Conservation (phyloP, 2,797 vertebrate genomes). For the Cheirogaleus major region DNA sequence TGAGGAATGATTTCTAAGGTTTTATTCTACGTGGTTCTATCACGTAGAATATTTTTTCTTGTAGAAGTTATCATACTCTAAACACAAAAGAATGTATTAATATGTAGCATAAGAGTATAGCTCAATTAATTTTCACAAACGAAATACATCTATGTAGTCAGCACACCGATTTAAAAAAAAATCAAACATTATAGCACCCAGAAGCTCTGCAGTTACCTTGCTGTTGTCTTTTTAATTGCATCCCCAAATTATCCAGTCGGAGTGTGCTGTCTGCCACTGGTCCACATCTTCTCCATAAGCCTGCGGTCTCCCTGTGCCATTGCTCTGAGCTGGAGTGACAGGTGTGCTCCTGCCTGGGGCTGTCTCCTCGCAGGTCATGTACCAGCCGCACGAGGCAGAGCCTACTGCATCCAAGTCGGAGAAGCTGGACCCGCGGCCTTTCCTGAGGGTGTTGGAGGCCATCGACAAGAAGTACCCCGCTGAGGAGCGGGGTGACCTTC, state of each 20-base stretch:
- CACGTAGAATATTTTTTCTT: background rate
- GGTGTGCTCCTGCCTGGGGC: accelerated
- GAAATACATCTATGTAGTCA: background rate
- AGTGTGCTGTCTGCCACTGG: accelerated
- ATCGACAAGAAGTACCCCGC: slow-evolving; percentile 92
- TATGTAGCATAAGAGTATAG: accelerated
- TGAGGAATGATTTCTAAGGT: background rate
- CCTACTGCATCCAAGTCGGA: slow-evolving; percentile 81
- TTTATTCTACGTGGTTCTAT: background rate
- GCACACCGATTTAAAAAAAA: background rate
- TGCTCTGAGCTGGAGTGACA: background rate
- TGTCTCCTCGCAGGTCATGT: slow-evolving; percentile 88
- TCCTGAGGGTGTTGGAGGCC: slow-evolving; percentile 93
- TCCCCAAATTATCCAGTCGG: background rate
- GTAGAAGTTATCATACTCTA: background rate
- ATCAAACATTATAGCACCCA: background rate
- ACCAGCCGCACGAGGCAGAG: slow-evolving; percentile 91
- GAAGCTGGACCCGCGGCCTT: slow-evolving; percentile 93
- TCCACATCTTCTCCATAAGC: accelerated
- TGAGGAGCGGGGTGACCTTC: slow-evolving; percentile 93
- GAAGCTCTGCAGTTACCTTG: background rate
- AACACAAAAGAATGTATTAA: background rate
- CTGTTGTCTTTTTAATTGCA: background rate
- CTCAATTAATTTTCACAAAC: background rate
- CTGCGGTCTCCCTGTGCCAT: accelerated